Percentiles rank a stretch among this genome's conserved stretches.
Conservation (phyloP, 2,113 vertebrate species). For the Alethe castanea region DNA sequence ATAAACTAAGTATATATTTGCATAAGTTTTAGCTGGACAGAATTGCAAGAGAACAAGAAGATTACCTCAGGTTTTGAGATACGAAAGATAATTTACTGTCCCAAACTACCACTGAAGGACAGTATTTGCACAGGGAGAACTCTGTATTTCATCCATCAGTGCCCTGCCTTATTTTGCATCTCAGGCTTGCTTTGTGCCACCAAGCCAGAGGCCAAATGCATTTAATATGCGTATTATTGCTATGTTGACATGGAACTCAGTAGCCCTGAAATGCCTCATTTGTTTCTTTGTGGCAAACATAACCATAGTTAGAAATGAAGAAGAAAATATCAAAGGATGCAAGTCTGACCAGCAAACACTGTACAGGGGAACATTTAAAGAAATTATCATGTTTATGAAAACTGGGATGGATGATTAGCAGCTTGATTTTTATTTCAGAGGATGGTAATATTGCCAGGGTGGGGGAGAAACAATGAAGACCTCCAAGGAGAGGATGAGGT, state of each 20-base stretch:
- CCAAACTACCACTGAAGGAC: background rate
- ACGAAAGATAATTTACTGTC: background rate
- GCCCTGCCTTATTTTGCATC: slow-evolving; percentile 6
- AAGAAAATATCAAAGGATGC: background rate
- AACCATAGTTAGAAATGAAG: background rate
- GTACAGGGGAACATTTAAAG: background rate
- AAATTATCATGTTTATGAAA: background rate
- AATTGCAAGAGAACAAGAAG: background rate
- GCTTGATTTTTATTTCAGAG: background rate
- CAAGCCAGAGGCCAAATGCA: background rate
- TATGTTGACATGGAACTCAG: background rate
- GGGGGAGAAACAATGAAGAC: background rate
- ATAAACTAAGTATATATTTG: background rate
- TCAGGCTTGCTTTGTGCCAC: background rate
- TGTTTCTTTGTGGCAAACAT: background rate
- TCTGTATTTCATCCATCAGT: background rate
- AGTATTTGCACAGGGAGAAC: background rate
- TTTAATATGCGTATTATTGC: background rate
- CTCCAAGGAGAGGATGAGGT: background rate
- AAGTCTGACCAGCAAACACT: background rate
- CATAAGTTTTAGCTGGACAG: background rate
- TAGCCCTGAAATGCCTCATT: background rate
- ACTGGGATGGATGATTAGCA: background rate
- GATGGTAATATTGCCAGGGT: background rate
- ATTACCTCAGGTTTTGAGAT: background rate